These are phyloP conservation scores for Oxyteleia sp. DNA, from an alignment of 2,888 invertebrate species.

Conservation along the genomic window DNA sequence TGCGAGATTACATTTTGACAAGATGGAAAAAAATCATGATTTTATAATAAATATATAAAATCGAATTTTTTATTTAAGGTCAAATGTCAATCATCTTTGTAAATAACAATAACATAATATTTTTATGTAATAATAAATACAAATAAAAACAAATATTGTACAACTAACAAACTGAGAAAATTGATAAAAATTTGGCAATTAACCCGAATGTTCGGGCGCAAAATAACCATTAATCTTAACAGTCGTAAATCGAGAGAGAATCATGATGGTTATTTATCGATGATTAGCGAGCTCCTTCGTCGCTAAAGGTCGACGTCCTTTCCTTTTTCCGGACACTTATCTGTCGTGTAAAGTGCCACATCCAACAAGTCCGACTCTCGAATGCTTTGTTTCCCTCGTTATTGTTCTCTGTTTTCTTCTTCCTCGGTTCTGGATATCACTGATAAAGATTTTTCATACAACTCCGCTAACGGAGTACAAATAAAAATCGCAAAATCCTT, in stretches of 20 bases:
- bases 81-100: too few relatives aligned
- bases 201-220: conserved; percentile 7
- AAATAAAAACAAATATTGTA: too few relatives aligned
- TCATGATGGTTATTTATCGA: conserved; percentile 42
- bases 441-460: conserved; percentile 17
- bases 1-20: too few relatives aligned
- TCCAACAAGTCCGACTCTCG: conserved; percentile 40
- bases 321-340: conserved; percentile 46
- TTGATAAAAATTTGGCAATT: conserved; percentile 22
- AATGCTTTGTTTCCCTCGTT: conserved; percentile 43
- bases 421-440: conserved; percentile 9
- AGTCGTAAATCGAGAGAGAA: conserved; percentile 14
- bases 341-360: conserved; percentile 43
- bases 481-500: not conserved
- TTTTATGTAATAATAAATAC: too few relatives aligned
- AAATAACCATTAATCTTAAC: conserved; percentile 37
- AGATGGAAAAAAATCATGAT: too few relatives aligned
- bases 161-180: too few relatives aligned
- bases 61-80: too few relatives aligned
- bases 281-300: conserved; percentile 41
- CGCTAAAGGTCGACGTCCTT: conserved; percentile 41
- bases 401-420: conserved; percentile 45
- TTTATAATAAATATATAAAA: too few relatives aligned
- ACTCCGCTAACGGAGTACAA: not conserved
- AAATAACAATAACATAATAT: too few relatives aligned